Evolutionary conservation across 92 coral and sea anemone genomes (phyloP).

Genomic region (Virgularia gustaviana): DNA sequence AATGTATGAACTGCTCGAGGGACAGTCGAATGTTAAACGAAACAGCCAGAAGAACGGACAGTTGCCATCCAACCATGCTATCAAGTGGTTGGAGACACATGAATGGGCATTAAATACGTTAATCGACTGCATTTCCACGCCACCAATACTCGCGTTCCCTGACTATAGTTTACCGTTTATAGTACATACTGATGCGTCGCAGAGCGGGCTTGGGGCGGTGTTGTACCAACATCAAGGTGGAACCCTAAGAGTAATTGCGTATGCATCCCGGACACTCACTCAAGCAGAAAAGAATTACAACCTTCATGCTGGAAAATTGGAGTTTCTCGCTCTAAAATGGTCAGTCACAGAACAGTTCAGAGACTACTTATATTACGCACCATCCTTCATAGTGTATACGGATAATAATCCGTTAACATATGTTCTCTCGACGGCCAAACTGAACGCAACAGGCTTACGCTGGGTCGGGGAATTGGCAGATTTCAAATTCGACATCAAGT

Average conservation of each 20-base stretch:
- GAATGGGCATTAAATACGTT: conserved; percentile 40
- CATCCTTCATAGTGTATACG: conserved; percentile 43
- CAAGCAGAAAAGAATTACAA: not conserved
- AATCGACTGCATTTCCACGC: not conserved
- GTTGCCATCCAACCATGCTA: not conserved
- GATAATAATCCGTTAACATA: conserved; percentile 52
- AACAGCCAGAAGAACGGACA: not conserved
- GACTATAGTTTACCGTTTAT: conserved; percentile 47
- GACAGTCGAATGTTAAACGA: not conserved
- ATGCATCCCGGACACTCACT: conserved; percentile 40
- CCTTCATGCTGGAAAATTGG: conserved; percentile 40
- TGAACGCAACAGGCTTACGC: conserved; percentile 39
- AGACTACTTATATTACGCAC: conserved; percentile 50
- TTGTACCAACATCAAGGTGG: conserved; percentile 6
- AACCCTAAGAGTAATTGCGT: not conserved
- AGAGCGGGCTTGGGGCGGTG: conserved; percentile 40
- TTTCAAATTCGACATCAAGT: conserved; percentile 46
- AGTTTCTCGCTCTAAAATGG: conserved; percentile 60
- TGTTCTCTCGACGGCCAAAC: conserved; percentile 43
- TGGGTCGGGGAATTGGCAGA: conserved; percentile 42
- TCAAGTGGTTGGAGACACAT: conserved; percentile 38
- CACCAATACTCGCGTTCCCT: conserved; percentile 51
- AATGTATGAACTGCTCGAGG: not conserved
- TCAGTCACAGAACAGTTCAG: conserved; percentile 51
- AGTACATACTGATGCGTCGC: conserved; percentile 53